Evolutionary conservation across 2,888 invertebrate species (phyloP).

Genomic region (Cataglyphis altisquamis): DNA sequence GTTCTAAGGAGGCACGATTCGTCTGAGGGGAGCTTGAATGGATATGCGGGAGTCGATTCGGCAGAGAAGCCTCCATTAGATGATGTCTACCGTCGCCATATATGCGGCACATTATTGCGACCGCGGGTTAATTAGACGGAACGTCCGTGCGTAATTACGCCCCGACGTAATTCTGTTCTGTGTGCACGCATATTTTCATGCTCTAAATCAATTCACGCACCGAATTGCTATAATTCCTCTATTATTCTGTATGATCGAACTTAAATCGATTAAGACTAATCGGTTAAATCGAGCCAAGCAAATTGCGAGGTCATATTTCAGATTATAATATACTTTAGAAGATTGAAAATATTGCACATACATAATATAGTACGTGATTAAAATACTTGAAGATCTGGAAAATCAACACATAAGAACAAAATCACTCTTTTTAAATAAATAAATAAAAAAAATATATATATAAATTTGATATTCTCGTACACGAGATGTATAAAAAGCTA

Average conservation of each 20-base stretch:
- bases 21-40: conserved; percentile 74
- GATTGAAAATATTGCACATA: not conserved
- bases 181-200: not conserved
- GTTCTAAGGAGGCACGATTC: conserved; percentile 66
- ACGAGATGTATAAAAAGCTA: not conserved
- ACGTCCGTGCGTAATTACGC: conserved; percentile 17
- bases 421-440: not conserved
- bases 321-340: not conserved
- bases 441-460: not conserved
- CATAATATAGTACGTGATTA: not conserved
- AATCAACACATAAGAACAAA: not conserved
- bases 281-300: not conserved
- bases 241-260: not conserved
- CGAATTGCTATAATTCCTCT: not conserved
- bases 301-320: not conserved
- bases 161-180: not conserved
- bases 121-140: conserved; percentile 69
- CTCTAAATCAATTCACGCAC: conserved; percentile 1
- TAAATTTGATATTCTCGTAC: not conserved
- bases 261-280: not conserved
- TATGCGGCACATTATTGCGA: conserved; percentile 72
- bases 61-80: conserved; percentile 79
- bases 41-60: conserved; percentile 72
- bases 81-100: conserved; percentile 72
- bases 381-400: not conserved